Percentiles rank a stretch among this genome's conserved stretches.
Conservation (phyloP, 2,797 vertebrate species). For the Hypotaenidia okinawae region DNA sequence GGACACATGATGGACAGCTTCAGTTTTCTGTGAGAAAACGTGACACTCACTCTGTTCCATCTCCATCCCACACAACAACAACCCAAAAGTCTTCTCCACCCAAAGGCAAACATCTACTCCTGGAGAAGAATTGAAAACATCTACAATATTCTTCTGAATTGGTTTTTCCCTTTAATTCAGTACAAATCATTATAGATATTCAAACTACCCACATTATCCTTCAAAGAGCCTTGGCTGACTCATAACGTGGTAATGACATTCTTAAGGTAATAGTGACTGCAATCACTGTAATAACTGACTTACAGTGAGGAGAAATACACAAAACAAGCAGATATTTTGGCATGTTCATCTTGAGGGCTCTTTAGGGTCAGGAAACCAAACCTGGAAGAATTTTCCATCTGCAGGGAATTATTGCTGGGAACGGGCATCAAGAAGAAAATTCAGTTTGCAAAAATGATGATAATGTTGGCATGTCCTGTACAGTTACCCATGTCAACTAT, state of each 20-base stretch:
- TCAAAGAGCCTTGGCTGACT: slow-evolving; percentile 1
- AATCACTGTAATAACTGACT: slow-evolving; percentile 7
- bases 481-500: not conserved
- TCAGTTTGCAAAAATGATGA: not conserved
- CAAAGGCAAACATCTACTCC: not conserved
- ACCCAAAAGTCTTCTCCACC: not conserved
- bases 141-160: not conserved
- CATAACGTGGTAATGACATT: not conserved
- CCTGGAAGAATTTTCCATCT: not conserved
- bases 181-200: not conserved
- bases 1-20: not conserved
- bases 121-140: not conserved
- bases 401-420: not conserved
- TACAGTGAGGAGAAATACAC: not conserved
- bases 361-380: not conserved
- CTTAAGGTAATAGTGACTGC: not conserved
- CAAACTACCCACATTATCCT: not conserved
- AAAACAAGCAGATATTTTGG: not conserved
- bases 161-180: not conserved
- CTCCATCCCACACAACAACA: not conserved
- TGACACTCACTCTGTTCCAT: not conserved
- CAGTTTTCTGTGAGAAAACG: not conserved
- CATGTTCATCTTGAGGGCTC: not conserved
- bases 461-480: not conserved
- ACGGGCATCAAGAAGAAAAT: not conserved